Conservation (phyloP, 2,888 invertebrate genomes). For the Epirrhoe alternata region DNA sequence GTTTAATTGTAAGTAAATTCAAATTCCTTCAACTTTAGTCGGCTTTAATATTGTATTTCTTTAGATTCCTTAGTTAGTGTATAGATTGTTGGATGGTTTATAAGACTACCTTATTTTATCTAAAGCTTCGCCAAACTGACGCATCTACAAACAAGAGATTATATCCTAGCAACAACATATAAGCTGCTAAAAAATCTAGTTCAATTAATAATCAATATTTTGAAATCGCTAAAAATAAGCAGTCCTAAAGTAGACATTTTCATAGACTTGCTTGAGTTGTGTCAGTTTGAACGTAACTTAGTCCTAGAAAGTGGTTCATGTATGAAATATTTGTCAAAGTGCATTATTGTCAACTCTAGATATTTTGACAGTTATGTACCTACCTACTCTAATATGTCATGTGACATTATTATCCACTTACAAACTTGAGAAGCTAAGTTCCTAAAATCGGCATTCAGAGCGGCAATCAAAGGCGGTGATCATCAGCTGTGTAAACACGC, state of each 20-base stretch:
- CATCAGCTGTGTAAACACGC: conserved; percentile 19
- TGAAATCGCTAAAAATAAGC: no score
- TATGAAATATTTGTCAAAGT: no score
- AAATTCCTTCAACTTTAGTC: conserved; percentile 36
- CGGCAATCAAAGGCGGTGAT: conserved; percentile 15
- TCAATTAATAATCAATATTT: no score
- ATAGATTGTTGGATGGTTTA: conserved; percentile 35
- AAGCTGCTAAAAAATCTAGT: no score
- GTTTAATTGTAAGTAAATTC: conserved; percentile 27
- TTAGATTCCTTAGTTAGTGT: conserved; percentile 42
- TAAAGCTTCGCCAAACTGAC: neutral
- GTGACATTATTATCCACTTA: neutral
- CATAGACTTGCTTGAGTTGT: no score
- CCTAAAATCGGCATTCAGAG: conserved; percentile 11
- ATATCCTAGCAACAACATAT: no score
- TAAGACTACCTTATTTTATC: conserved; percentile 40
- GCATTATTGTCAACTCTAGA: no score
- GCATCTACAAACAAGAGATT: no score
- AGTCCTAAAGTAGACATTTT: no score
- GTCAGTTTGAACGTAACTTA: neutral
- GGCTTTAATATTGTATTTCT: conserved; percentile 38
- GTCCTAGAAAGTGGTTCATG: neutral
- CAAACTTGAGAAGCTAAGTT: neutral
- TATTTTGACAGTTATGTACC: neutral
- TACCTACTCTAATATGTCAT: no score